Evolutionary conservation across 92 coral and sea anemone genomes (phyloP).

Genomic region (Pocillopora grandis): DNA sequence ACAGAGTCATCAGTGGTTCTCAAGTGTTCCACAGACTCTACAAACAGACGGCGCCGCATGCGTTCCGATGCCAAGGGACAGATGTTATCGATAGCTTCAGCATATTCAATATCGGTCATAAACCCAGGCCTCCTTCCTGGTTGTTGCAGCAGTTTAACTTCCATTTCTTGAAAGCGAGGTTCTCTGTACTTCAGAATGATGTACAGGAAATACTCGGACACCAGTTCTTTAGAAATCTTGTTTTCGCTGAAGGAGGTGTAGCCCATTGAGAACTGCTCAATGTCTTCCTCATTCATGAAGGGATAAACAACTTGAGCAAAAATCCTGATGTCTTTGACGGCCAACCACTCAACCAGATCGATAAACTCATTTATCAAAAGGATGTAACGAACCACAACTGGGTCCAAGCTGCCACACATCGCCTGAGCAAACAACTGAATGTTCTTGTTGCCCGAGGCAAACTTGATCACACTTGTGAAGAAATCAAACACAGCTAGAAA

Average conservation of each 20-base stretch:
- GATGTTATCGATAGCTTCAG: constrained; percentile 94
- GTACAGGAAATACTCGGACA: constrained; percentile 88
- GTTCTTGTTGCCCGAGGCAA: constrained; percentile 62
- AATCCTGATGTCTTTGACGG: constrained; percentile 77
- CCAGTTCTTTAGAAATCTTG: constrained; percentile 81
- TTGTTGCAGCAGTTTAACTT: constrained; percentile 81
- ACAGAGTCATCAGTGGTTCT: constrained; percentile 73
- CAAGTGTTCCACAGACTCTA: constrained; percentile 85
- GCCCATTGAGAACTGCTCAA: constrained; percentile 98
- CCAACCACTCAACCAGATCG: constrained; percentile 81
- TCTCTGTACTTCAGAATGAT: constrained; percentile 95
- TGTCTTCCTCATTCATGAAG: constrained; percentile 95
- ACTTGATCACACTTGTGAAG: constrained; percentile 73
- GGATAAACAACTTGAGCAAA: constrained; percentile 89
- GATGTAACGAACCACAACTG: constrained; percentile 86
- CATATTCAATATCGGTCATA: constrained; percentile 96
- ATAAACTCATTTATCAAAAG: constrained; percentile 83
- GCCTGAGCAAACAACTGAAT: constrained; percentile 92
- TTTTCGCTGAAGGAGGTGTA: constrained; percentile 97
- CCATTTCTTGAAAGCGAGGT: constrained; percentile 91
- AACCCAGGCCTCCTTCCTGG: constrained; percentile 83
- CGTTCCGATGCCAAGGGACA: constrained; percentile 96
- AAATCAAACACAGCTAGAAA: constrained; percentile 86
- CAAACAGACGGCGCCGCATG: constrained; percentile 83
- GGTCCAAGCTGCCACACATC: constrained; percentile 92